Evolutionary conservation across 1,140 invertebrate species (phyloP).

Genomic region (Portunus trituberculatus): DNA sequence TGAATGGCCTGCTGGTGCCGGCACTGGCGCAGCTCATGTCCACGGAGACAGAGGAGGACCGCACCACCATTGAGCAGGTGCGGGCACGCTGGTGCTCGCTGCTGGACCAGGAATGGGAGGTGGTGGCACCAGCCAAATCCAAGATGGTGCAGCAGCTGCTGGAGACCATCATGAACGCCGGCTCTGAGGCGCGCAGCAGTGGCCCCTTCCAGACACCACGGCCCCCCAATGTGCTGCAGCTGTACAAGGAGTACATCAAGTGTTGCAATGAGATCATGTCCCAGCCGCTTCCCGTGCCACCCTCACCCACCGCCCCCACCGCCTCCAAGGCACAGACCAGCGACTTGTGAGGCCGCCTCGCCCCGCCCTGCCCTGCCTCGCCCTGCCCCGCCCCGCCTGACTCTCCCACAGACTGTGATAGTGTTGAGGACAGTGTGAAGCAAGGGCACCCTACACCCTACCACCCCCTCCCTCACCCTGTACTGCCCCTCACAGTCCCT

Average conservation of each 20-base stretch:
- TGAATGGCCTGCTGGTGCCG: constrained; percentile 55
- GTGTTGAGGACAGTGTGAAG: constrained; percentile 21
- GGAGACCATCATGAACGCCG: constrained; percentile 38
- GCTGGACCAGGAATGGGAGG: constrained; percentile 45
- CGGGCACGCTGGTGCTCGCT: constrained; percentile 49
- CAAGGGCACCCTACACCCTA: background rate
- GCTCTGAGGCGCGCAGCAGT: constrained; percentile 21
- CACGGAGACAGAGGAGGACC: constrained; percentile 54
- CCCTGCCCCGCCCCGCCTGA: background rate
- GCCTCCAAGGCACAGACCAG: constrained; percentile 63
- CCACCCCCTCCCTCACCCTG: background rate
- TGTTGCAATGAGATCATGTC: constrained; percentile 58
- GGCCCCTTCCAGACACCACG: constrained; percentile 52
- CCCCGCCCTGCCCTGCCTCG: background rate
- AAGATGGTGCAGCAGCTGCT: constrained; percentile 65
- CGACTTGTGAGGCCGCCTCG: constrained; percentile 61
- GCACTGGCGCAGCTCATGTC: constrained; percentile 40
- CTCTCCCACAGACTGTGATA: constrained; percentile 19
- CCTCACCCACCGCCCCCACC: background rate
- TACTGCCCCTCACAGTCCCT: background rate
- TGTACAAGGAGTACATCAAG: constrained; percentile 63
- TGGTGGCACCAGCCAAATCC: constrained; percentile 32
- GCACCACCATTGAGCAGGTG: constrained; percentile 48
- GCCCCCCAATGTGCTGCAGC: constrained; percentile 46
- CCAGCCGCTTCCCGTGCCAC: background rate